Evolutionary conservation across 2,113 vertebrate species (phyloP).

Genomic region (human): GRCh38 chr5:62327501-62328000

Average conservation of each 20-base stretch:
- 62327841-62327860: not conserved
- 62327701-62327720: not conserved
- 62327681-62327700: not conserved
- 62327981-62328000: constrained; percentile 30
- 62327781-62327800: not conserved
- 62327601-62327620: not conserved
- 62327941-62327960: not conserved
- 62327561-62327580: not conserved
- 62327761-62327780: constrained; percentile 12
- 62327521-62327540: not conserved
- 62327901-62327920: not conserved
- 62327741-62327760: not conserved
- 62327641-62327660: not conserved
- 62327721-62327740: not conserved
- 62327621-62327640: not conserved
- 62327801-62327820: not conserved
- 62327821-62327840: not conserved
- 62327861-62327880: not conserved
- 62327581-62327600: not conserved
- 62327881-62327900: not conserved
- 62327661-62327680: not conserved
- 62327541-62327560: not conserved
- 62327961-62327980: not conserved
- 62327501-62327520: not conserved
- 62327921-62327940: not conserved